phyloP scores from a whole-genome alignment of 2,113 vertebrate species.

The Bothrops jararaca region DNA sequence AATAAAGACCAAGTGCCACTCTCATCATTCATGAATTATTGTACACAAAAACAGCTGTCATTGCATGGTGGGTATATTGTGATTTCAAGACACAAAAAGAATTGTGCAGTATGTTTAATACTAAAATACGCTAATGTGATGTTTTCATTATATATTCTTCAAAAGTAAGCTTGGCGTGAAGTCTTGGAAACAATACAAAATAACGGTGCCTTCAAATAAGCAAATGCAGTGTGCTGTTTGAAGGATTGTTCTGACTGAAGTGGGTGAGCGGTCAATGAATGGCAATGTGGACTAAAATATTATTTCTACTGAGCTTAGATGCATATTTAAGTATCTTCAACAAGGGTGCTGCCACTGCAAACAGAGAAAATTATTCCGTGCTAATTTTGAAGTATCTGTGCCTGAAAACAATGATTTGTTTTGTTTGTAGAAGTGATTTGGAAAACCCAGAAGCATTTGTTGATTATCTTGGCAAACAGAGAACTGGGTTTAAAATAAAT shows the following conservation, averaged over 20 bases:
- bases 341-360: fast-evolving
- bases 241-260: slow-evolving; percentile 49
- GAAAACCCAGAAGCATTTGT: neutral
- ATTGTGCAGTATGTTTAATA: slow-evolving; percentile 59
- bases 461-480: slow-evolving; percentile 2
- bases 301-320: neutral
- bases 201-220: slow-evolving; percentile 62
- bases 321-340: neutral
- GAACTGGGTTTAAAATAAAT: neutral
- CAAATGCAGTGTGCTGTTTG: slow-evolving; percentile 49
- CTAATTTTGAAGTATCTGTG: neutral
- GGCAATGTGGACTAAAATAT: slow-evolving; percentile 19
- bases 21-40: slow-evolving; percentile 7
- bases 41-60: slow-evolving; percentile 42
- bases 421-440: neutral
- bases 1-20: neutral
- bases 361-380: neutral
- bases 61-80: slow-evolving; percentile 41
- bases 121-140: slow-evolving; percentile 63
- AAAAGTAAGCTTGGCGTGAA: slow-evolving; percentile 60
- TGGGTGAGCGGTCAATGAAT: slow-evolving; percentile 40
- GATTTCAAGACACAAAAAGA: slow-evolving; percentile 52
- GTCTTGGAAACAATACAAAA: slow-evolving; percentile 59
- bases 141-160: slow-evolving; percentile 37
- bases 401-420: neutral